Evolutionary conservation across 1,140 invertebrate species (phyloP), one percentile per base, ranked within the genome.

Genomic region (fruit fly (Drosophila melanogaster)): DNA sequence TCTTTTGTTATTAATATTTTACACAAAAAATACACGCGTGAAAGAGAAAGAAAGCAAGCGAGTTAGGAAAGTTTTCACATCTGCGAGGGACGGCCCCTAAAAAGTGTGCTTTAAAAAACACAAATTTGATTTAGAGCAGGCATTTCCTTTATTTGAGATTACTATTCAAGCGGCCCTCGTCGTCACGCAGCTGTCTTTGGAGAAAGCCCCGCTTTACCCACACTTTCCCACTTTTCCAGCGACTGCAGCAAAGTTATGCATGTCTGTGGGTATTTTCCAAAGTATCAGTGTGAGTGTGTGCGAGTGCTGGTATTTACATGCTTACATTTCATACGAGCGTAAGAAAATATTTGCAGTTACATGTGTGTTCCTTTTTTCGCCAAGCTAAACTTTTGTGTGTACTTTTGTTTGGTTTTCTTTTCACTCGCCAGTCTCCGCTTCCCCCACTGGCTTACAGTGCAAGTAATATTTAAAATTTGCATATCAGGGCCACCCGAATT

Each of bases 1-100:
- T 89, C 76, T 79, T 75, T 89, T 87, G 83, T 81, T 86, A 83
- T 86, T 86, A 87, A 86, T 86, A 86, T 87, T 86, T 79, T 30
- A 30, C 40, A 76, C 50, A 75, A 71, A 64, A 40, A 74, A 49
- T 6, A 10, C 30, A 30, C 0, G 8, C 30, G 30, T 8, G 22
- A 22, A 1, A 53, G 46, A 40, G 33, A 30, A 12, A 15, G 11
- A 22, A 50, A n/a, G 19, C 6, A 26, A 58, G 40, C 40, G 55
- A 37, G 40, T 53, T 17, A 26, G 3, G 24, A 4, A 54, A 62
- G 72, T 12, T 61, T 61, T 72, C 47, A 43, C 7, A 24, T 51
- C 54, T 17, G 46, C 53, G 38, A 59, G 46, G 33, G 54, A 4
- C 17, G 40, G 22, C 40, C 62, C 33, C 62, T n/a, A 47, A 55